Evolutionary conservation across 1,140 invertebrate genomes (phyloP), one percentile per base, ranked within the genome.

Genomic region (Papilio aristodemus): DNA sequence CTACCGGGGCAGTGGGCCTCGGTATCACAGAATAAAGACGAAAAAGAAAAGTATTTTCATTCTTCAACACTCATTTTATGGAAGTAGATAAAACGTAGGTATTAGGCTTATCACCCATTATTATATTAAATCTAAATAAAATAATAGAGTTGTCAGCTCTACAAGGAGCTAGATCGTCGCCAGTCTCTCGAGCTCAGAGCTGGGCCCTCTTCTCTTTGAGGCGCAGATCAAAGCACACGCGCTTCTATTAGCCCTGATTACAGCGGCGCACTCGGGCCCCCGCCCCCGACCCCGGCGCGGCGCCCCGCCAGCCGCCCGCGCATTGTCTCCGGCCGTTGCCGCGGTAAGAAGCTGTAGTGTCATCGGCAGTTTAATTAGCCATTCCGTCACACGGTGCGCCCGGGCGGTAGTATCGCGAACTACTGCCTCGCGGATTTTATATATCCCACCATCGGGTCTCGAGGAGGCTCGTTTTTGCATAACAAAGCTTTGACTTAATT

Each of bases 181-280:
- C 46, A 72, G 80, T 77, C 79, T 83, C 84, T 77, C 80, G 80
- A 83, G 84, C 78, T 81, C 77, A 79, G 80, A 83, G 84, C 78
- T 81, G 69, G 81, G 81, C 77, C 79, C 81, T 83, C 75, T 54
- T 85, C 78, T 69, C 86, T 90, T 90, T 90, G 88, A 90, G 81
- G 63, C 78, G 81, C 81, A 89, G 85, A 90, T 90, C 88, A 90
- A 90, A 90, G 88, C 83, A 81, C 76, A 79, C 84, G 83, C 85
- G 86, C 78, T 87, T 89, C 88, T 90, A 90, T 90, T 90, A 90
- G 88, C 88, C 83, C 81, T 89, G 88, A 90, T 90, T 90, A 90
- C 88, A 75, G 80, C 77, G 76, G 71, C 77, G 79, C 75, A 71
- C 84, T 84, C 77, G 73, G 80, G 75, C 71, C 70, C 73, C 71